phyloP scores from a whole-genome alignment of 2,113 vertebrate species.

The Grallaria varia region DNA sequence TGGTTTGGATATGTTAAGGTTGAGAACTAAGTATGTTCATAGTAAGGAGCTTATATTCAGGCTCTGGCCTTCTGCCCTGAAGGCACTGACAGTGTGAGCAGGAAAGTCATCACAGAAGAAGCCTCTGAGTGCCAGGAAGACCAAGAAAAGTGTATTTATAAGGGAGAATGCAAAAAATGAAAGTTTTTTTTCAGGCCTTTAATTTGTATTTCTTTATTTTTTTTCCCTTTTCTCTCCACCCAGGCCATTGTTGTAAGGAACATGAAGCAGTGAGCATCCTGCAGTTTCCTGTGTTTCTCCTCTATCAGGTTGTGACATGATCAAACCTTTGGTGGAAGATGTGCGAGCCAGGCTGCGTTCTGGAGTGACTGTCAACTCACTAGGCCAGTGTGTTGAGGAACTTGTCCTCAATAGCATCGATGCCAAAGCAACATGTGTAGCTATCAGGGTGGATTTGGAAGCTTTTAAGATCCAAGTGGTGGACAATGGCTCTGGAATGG shows the following conservation, averaged over 20 bases:
- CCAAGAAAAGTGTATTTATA: neutral
- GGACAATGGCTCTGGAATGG: constrained; percentile 89
- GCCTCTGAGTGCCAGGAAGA: neutral
- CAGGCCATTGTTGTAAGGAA: constrained; percentile 10
- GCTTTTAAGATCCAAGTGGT: constrained; percentile 92
- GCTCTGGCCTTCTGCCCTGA: neutral
- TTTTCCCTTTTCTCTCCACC: neutral
- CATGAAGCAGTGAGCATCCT: neutral
- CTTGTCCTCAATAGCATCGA: constrained; percentile 91
- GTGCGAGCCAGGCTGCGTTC: constrained; percentile 86
- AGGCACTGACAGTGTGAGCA: neutral
- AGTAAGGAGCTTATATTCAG: neutral
- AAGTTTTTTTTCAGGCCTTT: neutral
- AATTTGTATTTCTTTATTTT: neutral
- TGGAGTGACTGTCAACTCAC: constrained; percentile 81
- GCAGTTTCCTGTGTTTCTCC: neutral
- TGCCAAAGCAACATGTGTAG: constrained; percentile 89
- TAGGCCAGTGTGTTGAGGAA: constrained; percentile 92
- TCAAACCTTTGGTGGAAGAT: constrained; percentile 82
- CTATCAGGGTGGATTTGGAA: constrained; percentile 86
- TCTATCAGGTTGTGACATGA: constrained; percentile 75
- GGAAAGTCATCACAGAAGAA: neutral
- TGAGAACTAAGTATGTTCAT: neutral
- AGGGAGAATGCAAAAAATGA: neutral
- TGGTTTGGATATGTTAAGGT: neutral